A percentile compares a stretch with the other conserved stretches of the same genome.
phyloP scores from a whole-genome alignment of 1,140 invertebrate genomes.

The Hermetia illucens region DNA sequence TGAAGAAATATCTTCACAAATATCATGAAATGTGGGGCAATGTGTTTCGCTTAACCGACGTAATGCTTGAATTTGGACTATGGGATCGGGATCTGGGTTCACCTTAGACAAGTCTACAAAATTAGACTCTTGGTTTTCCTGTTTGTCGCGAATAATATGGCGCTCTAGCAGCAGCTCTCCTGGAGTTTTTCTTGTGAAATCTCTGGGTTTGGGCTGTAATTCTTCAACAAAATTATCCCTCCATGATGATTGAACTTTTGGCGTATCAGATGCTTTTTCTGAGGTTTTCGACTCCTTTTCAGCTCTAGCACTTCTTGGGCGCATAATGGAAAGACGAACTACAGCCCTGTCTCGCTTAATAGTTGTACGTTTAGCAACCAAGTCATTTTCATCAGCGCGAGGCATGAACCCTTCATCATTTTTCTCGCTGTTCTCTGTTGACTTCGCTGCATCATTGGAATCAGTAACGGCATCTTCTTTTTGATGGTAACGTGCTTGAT shows the following conservation, averaged over 20 bases:
- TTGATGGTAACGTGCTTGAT: slow-evolving; percentile 11
- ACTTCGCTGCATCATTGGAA: slow-evolving; percentile 14
- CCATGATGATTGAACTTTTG: slow-evolving; percentile 31
- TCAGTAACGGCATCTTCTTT: slow-evolving; percentile 7
- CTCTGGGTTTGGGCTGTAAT: slow-evolving; percentile 31
- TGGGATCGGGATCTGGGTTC: background rate
- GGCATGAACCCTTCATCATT: slow-evolving; percentile 20
- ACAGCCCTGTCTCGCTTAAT: slow-evolving; percentile 55
- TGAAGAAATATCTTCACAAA: slow-evolving; percentile 36
- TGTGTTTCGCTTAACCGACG: slow-evolving; percentile 24
- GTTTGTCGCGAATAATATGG: slow-evolving; percentile 53
- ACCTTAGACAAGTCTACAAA: slow-evolving; percentile 1
- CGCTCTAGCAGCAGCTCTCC: slow-evolving; percentile 60
- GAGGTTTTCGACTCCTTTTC: slow-evolving; percentile 15
- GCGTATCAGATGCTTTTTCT: slow-evolving; percentile 6
- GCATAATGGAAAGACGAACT: slow-evolving; percentile 50
- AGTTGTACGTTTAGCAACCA: slow-evolving; percentile 29
- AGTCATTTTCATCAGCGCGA: slow-evolving; percentile 24
- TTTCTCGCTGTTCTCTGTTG: slow-evolving; percentile 3
- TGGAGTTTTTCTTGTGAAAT: slow-evolving; percentile 42
- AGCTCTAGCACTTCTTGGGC: slow-evolving; percentile 36
- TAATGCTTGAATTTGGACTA: slow-evolving; percentile 9
- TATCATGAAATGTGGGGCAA: slow-evolving; percentile 35
- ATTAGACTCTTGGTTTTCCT: slow-evolving; percentile 14
- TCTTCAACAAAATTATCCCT: slow-evolving; percentile 44